Conservation (phyloP, 2,888 invertebrate species). For the Nudaria mundana region DNA sequence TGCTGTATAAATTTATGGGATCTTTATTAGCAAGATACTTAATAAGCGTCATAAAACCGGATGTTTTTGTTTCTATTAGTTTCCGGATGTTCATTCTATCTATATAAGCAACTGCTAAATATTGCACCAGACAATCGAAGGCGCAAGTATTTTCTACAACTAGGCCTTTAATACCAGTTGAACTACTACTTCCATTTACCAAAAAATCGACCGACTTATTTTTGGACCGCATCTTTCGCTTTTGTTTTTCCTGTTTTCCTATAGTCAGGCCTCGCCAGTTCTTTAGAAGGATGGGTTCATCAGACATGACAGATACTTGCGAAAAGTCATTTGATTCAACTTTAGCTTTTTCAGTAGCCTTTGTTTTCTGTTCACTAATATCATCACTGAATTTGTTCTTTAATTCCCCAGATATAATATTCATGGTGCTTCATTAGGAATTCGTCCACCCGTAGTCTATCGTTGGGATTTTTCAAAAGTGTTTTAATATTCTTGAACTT, state of each 20-base stretch:
- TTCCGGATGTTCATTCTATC: too few species aligned
- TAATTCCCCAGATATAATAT: constrained; percentile 1
- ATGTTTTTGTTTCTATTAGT: constrained; percentile 12
- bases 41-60: constrained; percentile 9
- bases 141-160: background rate
- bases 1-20: constrained; percentile 6
- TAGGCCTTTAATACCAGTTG: background rate
- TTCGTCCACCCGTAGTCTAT: constrained; percentile 15
- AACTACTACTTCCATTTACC: constrained; percentile 9
- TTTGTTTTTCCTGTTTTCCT: constrained; percentile 13
- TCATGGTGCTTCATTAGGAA: constrained; percentile 12
- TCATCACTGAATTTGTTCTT: constrained; percentile 8
- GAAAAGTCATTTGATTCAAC: constrained; percentile 12
- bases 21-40: constrained; percentile 4
- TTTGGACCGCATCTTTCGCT: constrained; percentile 8
- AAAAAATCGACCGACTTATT: constrained; percentile 12
- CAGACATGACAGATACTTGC: constrained; percentile 15
- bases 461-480: constrained; percentile 12
- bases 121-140: background rate
- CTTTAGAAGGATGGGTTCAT: constrained; percentile 13
- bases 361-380: background rate
- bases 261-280: constrained; percentile 12
- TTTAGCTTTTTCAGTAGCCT: constrained; percentile 9
- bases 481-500: constrained; percentile 16
- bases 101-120: too few species aligned